Evolutionary conservation across 1,140 invertebrate species (phyloP), one percentile per base, ranked within the genome.

Genomic region (Bombus sylvicola): DNA sequence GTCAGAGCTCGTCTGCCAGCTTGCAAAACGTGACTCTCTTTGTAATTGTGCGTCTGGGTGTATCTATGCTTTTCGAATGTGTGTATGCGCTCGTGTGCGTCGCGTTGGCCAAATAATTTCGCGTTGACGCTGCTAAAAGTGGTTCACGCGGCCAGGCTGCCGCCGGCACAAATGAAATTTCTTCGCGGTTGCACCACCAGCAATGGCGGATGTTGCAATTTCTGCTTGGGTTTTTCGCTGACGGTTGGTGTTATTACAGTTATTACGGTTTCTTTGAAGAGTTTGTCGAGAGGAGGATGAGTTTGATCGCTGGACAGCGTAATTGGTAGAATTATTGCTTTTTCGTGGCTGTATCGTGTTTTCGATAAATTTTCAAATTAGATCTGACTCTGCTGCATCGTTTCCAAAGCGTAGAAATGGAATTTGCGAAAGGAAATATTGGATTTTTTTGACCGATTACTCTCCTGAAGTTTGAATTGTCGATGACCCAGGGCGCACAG

Each of bases 151-250:
- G 25, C 37, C 57, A 31, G 13, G n/a, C 75, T n/a, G 37, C 28
- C 13, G 37, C 37, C 5, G 75, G 34, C 37, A 64, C 59, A 64
- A 78, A 78, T 64, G 75, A 78, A 78, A 78, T 78, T 78, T 78
- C 75, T 78, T 78, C 75, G 75, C 37, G 75, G 75, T 78, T 59
- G 31, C 53, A 28, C 47, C 18, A 9, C 31, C 43, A 47, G 41
- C 73, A 37, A 18, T 66, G 43, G n/a, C 39, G 75, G 39, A 64
- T 43, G 59, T 22, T 64, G 75, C 39, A 78, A 78, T 78, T 78
- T 78, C 59, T 28, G 74, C 31, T 28, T 4, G 31, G 28, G 37
- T 78, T 64, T 78, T 64, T 64, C 37, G 39, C 10, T 15, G 59
- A 64, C 75, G 9, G 28, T 59, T n/a, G 18, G 28, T 31, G 75